Evolutionary conservation across 2,797 vertebrate species (phyloP), one percentile per base, ranked within the genome.

Genomic region (Remorina albescens): DNA sequence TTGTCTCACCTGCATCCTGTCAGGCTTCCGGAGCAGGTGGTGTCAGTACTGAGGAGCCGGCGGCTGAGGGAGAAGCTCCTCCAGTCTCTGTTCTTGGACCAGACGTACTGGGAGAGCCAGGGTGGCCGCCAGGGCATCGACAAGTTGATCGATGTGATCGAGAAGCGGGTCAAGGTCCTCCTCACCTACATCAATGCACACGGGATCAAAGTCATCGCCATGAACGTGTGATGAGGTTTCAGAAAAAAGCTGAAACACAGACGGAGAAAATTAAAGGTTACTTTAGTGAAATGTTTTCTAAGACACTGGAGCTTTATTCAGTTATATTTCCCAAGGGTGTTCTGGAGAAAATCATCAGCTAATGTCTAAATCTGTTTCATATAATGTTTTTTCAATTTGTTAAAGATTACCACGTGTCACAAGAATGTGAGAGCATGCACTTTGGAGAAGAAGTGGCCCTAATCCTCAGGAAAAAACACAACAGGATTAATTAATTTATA

Each of bases 11-110:
- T 47, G 4, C 59, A 23, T 74, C 1, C 65, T 23, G 87, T 81
- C 84, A 99, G 98, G 91, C 93, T 99, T 63, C 98, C 98, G 0
- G 96, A 96, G 82, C 94, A 91, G 75, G 95, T 96, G 0, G 89
- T 99, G 89, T 95, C 93, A 9, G 93, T 99, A 78, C 78, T 99
- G 92, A 96, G 82, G 88, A 96, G 95, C 88, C 94, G 95, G 50
- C 95, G 59, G 85, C 93, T 99, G 81, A 92, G 97, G 71, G 95
- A 98, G 90, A 96, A 94, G 70, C 96, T 99, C 55, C 96, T 99
- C 28, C 98, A 99, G 90, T 99, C 98, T 44, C 93, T 99, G 67
- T 99, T 99, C 89, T 91, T 99, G 80, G 98, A 99, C 81, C 94
- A 95, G 90, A 93, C 93, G 23, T 99, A 96, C 75, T 99, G 97